Conservation (phyloP, 37 sponge, comb jelly and placozoan genomes). For the Bolinopsis microptera region DNA sequence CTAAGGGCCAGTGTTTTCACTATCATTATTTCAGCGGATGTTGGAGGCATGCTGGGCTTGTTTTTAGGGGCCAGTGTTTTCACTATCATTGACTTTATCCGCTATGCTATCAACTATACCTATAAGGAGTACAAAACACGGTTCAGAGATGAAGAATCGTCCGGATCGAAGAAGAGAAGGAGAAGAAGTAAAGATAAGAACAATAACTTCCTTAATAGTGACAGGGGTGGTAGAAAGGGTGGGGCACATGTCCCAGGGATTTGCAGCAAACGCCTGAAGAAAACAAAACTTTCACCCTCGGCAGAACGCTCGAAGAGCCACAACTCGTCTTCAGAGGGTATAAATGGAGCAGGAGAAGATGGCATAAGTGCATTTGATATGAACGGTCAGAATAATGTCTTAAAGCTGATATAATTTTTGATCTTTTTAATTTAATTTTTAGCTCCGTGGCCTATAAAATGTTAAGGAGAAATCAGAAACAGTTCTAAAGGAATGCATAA, state of each 20-base stretch:
- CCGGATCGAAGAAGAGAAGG: background rate
- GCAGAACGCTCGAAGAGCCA: background rate
- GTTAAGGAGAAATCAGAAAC: no score
- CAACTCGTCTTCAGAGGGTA: background rate
- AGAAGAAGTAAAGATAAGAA: background rate
- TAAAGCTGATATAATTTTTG: background rate
- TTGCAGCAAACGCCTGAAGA: background rate
- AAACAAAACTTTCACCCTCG: background rate
- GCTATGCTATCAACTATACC: background rate
- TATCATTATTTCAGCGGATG: conserved; percentile 5
- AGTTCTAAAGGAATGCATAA: background rate
- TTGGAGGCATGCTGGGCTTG: background rate
- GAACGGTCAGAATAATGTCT: background rate
- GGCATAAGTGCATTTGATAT: background rate
- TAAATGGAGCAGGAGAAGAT: background rate
- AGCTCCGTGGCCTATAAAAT: no score
- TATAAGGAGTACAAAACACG: background rate
- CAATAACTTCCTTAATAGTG: background rate
- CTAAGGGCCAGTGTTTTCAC: no score
- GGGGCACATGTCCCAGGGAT: background rate
- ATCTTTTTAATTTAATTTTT: no score
- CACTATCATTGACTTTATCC: conserved; percentile 20
- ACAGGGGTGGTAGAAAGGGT: background rate
- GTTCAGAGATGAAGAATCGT: background rate
- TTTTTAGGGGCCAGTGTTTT: background rate